A percentile compares a stretch with the other conserved stretches of the same genome.
Conservation (phyloP, 2,797 vertebrate species). For the Rousettus madagascariensis region DNA sequence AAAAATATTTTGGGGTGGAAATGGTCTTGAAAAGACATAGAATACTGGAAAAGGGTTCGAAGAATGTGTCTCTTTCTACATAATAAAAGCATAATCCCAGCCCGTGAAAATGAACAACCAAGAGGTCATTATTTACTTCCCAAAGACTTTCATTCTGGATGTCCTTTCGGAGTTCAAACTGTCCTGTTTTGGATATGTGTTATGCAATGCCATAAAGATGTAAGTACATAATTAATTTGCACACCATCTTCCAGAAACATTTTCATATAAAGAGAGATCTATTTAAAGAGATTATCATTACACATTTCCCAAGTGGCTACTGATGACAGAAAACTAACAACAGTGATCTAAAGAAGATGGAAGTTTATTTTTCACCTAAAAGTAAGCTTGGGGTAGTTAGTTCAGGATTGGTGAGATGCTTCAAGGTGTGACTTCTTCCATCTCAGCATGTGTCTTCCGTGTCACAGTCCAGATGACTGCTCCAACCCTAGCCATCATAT, state of each 20-base stretch:
- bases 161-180: not conserved
- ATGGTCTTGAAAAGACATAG: not conserved
- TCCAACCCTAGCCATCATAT: not conserved
- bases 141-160: not conserved
- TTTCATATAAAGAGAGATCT: not conserved
- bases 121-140: not conserved
- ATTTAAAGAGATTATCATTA: not conserved
- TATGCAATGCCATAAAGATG: not conserved
- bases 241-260: not conserved
- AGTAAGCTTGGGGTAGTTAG: not conserved
- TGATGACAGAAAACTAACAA: not conserved
- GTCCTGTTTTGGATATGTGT: not conserved
- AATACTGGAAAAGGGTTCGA: not conserved
- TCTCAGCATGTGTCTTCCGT: not conserved
- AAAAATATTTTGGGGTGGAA: not conserved
- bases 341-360: not conserved
- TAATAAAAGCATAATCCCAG: constrained; percentile 4
- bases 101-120: not conserved
- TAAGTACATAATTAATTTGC: not conserved
- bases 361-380: not conserved
- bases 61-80: not conserved
- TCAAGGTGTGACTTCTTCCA: not conserved
- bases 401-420: not conserved
- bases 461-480: not conserved
- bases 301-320: not conserved